Conservation (phyloP, 2,888 invertebrate species). For the Autographa pulchrina region DNA sequence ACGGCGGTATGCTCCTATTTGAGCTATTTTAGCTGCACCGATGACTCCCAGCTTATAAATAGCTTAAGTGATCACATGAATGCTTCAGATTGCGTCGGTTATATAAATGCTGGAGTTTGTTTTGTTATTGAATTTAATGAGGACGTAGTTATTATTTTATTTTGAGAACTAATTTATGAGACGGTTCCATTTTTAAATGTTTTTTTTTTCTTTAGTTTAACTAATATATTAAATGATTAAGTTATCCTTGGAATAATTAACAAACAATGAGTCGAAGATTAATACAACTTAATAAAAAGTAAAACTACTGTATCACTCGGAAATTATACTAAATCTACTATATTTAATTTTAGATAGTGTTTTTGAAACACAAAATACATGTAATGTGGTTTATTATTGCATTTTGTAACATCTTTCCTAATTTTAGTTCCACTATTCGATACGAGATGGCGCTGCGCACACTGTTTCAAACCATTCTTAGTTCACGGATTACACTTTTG, state of each 20-base stretch:
- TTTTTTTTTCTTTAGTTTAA: no score
- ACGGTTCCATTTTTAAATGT: no score
- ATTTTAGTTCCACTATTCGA: constrained; percentile 56
- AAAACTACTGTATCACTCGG: no score
- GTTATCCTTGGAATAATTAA: no score
- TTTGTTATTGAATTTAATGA: not conserved
- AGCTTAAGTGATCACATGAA: constrained; percentile 48
- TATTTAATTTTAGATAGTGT: no score
- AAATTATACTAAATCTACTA: no score
- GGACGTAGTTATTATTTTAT: not conserved
- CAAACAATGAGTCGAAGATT: no score
- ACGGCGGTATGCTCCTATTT: constrained; percentile 50
- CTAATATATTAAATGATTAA: no score
- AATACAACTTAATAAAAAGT: no score
- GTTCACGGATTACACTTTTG: constrained; percentile 32
- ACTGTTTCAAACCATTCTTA: constrained; percentile 15
- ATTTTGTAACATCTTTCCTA: not conserved
- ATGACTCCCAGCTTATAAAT: constrained; percentile 53
- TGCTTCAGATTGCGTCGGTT: constrained; percentile 44
- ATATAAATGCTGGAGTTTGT: constrained; percentile 6
- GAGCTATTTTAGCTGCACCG: constrained; percentile 45
- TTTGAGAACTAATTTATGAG: not conserved
- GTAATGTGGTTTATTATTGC: not conserved
- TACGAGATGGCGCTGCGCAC: constrained; percentile 71
- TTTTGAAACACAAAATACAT: not conserved